Evolutionary conservation across 1,140 invertebrate species (phyloP), one percentile per base, ranked within the genome.

Genomic region (Drosophila insularis): DNA sequence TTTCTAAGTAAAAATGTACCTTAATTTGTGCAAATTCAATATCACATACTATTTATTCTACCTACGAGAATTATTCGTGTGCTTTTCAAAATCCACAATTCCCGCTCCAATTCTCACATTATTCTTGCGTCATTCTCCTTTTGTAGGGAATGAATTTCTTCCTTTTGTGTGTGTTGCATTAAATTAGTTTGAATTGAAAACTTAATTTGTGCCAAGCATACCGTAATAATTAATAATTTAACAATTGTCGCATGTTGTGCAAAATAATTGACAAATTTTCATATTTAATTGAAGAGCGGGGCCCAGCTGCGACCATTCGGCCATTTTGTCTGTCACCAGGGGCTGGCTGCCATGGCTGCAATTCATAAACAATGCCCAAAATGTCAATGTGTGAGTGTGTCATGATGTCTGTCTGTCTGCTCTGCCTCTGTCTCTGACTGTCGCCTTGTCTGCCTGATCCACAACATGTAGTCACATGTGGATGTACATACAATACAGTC

Each of bases 251-350:
- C 84, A 89, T 87, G 84, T 89, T 89, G 80, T 77, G 80, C 84
- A 89, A 89, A 89, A 89, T 89, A 89, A 89, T 89, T 89, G 84
- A 89, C 84, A 89, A 89, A 89, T 89, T 89, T 89, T 89, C 84
- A 89, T 89, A 89, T 89, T 89, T 89, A 89, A 89, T 89, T 89
- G 85, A 89, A 72, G 80, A 86, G 79, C 64, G 79, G 43, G 75
- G 72, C 76, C 68, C 82, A 87, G 82, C 82, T 87, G 82, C 69
- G 66, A 59, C 72, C 62, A 55, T 43, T 75, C n/a, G 43, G 72
- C 72, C 58, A 58, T 73, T 73, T 73, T 65, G 72, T 75, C 82
- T 87, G 81, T 86, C 82, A 81, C 68, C 68, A 72, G 81, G 82
- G 81, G 68, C 71, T 71, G 75, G 55, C 72, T 71, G 37, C 17